phyloP scores from a whole-genome alignment of 2,888 invertebrate genomes.

The Chrysodeixis includens region DNA sequence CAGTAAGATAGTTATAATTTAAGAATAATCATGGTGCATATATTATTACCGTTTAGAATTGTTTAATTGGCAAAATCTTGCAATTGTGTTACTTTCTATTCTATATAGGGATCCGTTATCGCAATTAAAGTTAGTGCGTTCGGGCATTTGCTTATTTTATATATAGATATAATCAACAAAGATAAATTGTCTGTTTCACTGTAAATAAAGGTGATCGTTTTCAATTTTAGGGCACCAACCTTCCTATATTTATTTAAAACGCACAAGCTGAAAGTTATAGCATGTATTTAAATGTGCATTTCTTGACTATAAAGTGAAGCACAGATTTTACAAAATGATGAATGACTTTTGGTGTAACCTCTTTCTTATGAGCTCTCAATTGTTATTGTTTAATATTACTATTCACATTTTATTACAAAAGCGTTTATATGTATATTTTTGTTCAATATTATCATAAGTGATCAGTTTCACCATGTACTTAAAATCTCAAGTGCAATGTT shows the following conservation, averaged over 20 bases:
- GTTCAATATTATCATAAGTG: background rate
- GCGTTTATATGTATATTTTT: conserved; percentile 6
- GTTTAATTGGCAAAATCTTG: conserved; percentile 37
- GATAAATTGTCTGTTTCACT: conserved; percentile 18
- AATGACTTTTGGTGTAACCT: conserved; percentile 4
- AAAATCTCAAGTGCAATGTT: background rate
- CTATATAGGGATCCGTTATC: background rate
- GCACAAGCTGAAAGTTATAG: conserved; percentile 35
- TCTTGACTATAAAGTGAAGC: conserved; percentile 30
- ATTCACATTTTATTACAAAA: background rate
- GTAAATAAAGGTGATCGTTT: conserved; percentile 12
- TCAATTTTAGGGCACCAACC: conserved; percentile 9
- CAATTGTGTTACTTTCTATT: conserved; percentile 16
- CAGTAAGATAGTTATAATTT: conserved; percentile 75
- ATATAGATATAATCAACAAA: conserved; percentile 11
- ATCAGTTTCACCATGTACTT: background rate
- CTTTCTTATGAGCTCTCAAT: background rate
- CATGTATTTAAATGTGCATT: conserved; percentile 51
- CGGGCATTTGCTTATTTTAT: background rate
- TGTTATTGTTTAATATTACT: background rate
- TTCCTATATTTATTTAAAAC: conserved; percentile 33
- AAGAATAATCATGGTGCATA: conserved; percentile 73
- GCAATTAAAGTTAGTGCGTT: background rate
- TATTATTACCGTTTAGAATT: conserved; percentile 31
- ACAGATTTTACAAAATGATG: conserved; percentile 47